Percentiles rank a stretch among this genome's conserved stretches.
phyloP scores from a whole-genome alignment of 2,888 invertebrate species.

The Ochropleura plecta region DNA sequence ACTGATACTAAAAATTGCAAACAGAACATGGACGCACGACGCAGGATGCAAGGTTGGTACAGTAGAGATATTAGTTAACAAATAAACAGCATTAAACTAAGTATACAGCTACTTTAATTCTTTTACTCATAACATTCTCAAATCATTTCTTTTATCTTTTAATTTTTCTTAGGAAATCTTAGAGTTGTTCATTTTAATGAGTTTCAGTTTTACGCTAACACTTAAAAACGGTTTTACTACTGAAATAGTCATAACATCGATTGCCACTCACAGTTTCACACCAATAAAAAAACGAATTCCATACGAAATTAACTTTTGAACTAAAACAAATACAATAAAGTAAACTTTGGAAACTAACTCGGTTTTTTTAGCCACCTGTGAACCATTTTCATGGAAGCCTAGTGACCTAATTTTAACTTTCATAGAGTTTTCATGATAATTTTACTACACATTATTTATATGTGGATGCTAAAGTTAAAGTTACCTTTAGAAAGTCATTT shows the following conservation, averaged over 20 bases:
- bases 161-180: slow-evolving; percentile 19
- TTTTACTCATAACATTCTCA: background rate
- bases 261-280: slow-evolving; percentile 29
- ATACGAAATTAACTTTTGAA: slow-evolving; percentile 6
- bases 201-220: slow-evolving; percentile 31
- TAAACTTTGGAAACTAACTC: slow-evolving; percentile 19
- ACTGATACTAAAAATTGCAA: background rate
- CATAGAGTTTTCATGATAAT: background rate
- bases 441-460: background rate
- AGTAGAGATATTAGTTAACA: background rate
- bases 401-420: slow-evolving; percentile 20
- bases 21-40: background rate
- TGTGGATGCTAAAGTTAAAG: background rate
- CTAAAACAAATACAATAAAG: background rate
- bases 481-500: background rate
- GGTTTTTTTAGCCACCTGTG: slow-evolving; percentile 29
- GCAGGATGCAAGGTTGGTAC: background rate
- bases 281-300: slow-evolving; percentile 12
- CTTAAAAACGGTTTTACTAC: slow-evolving; percentile 31
- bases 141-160: slow-evolving; percentile 13
- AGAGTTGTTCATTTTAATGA: slow-evolving; percentile 39
- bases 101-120: background rate
- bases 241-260: slow-evolving; percentile 37
- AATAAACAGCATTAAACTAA: too few species aligned
- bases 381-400: slow-evolving; percentile 21